phyloP scores from a whole-genome alignment of 2,797 vertebrate genomes.

The Bovichtus variegatus region DNA sequence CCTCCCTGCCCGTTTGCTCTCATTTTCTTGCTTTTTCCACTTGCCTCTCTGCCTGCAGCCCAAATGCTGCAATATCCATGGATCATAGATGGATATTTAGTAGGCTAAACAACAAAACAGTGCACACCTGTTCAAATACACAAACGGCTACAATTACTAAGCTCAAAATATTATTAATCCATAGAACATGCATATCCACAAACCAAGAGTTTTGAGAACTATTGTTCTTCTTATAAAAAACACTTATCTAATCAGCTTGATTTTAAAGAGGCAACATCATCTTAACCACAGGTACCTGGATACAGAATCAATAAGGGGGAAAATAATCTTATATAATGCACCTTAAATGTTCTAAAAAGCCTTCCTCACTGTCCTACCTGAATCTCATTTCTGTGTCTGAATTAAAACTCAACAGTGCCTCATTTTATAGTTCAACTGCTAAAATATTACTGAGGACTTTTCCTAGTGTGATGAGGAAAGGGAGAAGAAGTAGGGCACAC shows the following conservation, averaged over 20 bases:
- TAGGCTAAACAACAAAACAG: neutral
- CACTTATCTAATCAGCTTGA: neutral
- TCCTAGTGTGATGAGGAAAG: slow-evolving; percentile 17
- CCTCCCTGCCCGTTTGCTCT: slow-evolving; percentile 2
- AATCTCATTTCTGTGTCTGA: neutral
- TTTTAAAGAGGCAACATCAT: neutral
- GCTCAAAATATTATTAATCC: neutral
- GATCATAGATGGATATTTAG: slow-evolving; percentile 15
- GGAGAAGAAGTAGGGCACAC: slow-evolving; percentile 78
- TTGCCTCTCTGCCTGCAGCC: slow-evolving; percentile 14
- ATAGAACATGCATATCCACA: neutral
- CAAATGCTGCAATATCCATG: slow-evolving; percentile 13
- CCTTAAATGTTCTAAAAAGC: neutral
- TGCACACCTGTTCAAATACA: neutral
- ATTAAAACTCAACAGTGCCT: neutral
- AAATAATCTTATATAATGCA: neutral
- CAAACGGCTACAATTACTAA: neutral
- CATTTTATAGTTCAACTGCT: slow-evolving; percentile 27
- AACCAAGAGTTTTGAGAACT: neutral
- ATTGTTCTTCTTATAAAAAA: neutral
- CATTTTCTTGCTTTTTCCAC: neutral
- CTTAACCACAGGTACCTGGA: neutral
- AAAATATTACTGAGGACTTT: slow-evolving; percentile 33
- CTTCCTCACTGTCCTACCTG: neutral
- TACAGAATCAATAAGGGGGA: neutral